phyloP scores from a whole-genome alignment of 1,140 invertebrate species.

The Metopolophium dirhodum region DNA sequence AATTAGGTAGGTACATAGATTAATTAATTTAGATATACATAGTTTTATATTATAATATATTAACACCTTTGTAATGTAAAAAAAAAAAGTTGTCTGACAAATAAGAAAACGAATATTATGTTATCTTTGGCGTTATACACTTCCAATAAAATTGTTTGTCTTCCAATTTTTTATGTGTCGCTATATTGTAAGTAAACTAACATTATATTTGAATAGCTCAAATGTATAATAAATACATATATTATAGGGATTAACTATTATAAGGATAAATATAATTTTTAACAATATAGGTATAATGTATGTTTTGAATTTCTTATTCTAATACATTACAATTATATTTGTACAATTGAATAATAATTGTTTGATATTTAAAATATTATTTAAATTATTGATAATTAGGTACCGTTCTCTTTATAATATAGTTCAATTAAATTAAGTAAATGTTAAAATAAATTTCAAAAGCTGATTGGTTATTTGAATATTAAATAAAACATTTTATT shows the following conservation, averaged over 20 bases:
- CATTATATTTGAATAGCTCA: background rate
- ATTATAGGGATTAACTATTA: background rate
- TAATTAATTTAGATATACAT: background rate
- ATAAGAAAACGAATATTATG: background rate
- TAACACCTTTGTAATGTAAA: background rate
- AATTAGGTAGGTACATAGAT: background rate
- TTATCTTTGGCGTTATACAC: background rate
- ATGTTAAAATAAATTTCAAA: background rate
- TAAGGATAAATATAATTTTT: background rate
- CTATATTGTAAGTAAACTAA: background rate
- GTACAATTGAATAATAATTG: background rate
- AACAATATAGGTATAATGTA: background rate
- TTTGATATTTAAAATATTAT: background rate
- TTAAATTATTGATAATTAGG: background rate
- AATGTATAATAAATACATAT: slow-evolving; percentile 10
- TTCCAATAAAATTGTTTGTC: slow-evolving; percentile 38
- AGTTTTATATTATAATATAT: slow-evolving; percentile 8
- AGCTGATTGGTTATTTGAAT: background rate
- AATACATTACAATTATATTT: background rate
- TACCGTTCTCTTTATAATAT: background rate
- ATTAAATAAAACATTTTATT: background rate
- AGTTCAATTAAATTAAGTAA: background rate
- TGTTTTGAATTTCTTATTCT: background rate
- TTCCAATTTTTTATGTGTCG: slow-evolving; percentile 36
- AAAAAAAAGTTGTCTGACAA: background rate